Evolutionary conservation across 1,140 invertebrate species (phyloP).

Genomic region (Portunus trituberculatus): DNA sequence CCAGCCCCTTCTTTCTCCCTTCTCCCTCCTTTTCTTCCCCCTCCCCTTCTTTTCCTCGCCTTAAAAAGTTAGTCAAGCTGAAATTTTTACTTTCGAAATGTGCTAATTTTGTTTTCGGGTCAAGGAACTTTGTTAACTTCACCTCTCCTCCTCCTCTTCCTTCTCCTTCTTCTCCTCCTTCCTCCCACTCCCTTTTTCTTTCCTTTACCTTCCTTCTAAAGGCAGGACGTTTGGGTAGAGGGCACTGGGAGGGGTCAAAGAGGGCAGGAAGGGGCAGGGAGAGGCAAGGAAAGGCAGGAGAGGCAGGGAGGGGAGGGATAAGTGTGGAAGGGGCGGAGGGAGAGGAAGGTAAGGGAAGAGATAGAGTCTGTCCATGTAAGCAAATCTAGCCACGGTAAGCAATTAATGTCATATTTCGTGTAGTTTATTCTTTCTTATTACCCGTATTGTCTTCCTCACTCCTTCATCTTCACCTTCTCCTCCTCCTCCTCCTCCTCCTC

Average conservation of each 20-base stretch:
- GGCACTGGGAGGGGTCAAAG: too few relatives aligned
- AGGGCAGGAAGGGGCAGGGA: neutral
- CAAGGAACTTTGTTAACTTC: neutral
- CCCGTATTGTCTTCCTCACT: neutral
- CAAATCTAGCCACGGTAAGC: neutral
- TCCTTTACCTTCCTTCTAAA: neutral
- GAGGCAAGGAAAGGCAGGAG: neutral
- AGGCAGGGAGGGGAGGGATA: neutral
- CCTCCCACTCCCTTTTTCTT: neutral
- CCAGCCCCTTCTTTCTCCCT: neutral
- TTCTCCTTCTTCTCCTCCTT: neutral
- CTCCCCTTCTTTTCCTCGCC: neutral
- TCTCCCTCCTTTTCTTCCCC: neutral
- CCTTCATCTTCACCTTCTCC: neutral
- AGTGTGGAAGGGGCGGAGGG: neutral
- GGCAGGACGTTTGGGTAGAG: neutral
- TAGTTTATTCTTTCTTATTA: neutral
- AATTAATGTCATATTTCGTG: neutral
- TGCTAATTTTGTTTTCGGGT: neutral
- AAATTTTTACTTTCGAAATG: neutral
- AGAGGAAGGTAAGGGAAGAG: neutral
- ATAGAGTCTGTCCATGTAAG: neutral
- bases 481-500: neutral
- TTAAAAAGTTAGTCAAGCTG: neutral
- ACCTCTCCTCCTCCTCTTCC: neutral